Base-by-base conservation (phyloP, 2,888 invertebrate species). In the Lapara coniferarum region DNA sequence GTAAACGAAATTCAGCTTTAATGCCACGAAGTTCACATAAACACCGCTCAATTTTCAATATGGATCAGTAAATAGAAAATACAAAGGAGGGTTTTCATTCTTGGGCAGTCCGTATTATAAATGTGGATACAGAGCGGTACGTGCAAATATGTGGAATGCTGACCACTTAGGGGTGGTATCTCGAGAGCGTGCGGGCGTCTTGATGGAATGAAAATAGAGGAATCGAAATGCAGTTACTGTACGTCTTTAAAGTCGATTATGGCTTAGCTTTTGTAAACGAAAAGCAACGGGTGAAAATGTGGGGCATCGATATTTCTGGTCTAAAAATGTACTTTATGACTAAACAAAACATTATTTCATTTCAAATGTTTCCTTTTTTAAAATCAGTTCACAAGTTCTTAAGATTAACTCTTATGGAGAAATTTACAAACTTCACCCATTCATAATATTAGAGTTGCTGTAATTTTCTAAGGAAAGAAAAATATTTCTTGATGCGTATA, bases 101-200 rank as follows among this genome's bases (percentile, higher is more conserved):
- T 63, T 63, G 12, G 63, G 49, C 63, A 63, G 46, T 63, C 49
- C 49, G 63, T 19, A 63, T 63, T 63, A 49, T 63, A 63, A 63
- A 63, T 49, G 63, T 49, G 49, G 63, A 63, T 63, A 49, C 63
- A 63, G 49, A 19, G 19, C 25, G 19, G 59, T 63, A 19, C 63
- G 63, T 63, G 63, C 63, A 63, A 63, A 63, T 63, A 63, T 46
- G 63, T 46, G 63, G 63, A 63, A 63, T 63, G 63, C 63, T 63
- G 63, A 63, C 63, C 63, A 63, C 49, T 63, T 63, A 63, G 49
- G 63, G 63, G 19, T 19, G 19, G 63, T 46, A 63, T 63, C 46
- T 19, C 49, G 46, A 19, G 16, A 46, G 46, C 49, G 63, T 63
- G 16, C 63, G 63, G 63, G 13, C 16, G 49, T 37, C 14, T 37